A percentile compares a stretch with the other conserved stretches of the same genome.
Conservation (phyloP, 2,888 invertebrate species). For the Brenthis ino region DNA sequence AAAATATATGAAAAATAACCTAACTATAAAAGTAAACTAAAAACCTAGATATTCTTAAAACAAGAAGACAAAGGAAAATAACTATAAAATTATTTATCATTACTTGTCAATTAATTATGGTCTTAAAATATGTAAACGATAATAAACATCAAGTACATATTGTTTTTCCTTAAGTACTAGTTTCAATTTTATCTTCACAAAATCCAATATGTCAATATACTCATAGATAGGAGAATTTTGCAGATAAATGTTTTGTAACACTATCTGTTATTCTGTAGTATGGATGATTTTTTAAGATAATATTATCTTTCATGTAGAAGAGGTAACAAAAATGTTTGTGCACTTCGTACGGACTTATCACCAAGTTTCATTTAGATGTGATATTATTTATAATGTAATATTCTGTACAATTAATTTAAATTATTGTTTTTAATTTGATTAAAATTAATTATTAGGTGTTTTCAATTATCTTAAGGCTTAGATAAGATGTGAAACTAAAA, state of each 20-base stretch:
- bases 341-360: no score
- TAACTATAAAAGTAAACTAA: no score
- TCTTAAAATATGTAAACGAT: background rate
- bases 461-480: no score
- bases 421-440: no score
- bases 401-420: no score
- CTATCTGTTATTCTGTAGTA: constrained; percentile 12
- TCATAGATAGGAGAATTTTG: constrained; percentile 18
- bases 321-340: no score
- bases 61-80: constrained; percentile 5
- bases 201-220: constrained; percentile 28
- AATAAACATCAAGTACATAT: background rate
- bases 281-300: background rate
- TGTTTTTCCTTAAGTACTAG: constrained; percentile 10
- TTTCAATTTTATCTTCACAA: constrained; percentile 19
- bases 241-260: constrained; percentile 32
- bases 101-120: background rate
- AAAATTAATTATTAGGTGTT: no score
- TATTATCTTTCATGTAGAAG: background rate
- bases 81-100: background rate
- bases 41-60: no score
- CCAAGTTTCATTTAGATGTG: no score
- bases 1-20: no score
- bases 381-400: no score
- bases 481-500: no score